phyloP scores from a whole-genome alignment of 2,113 vertebrate genomes.

The Tetrax tetrax region DNA sequence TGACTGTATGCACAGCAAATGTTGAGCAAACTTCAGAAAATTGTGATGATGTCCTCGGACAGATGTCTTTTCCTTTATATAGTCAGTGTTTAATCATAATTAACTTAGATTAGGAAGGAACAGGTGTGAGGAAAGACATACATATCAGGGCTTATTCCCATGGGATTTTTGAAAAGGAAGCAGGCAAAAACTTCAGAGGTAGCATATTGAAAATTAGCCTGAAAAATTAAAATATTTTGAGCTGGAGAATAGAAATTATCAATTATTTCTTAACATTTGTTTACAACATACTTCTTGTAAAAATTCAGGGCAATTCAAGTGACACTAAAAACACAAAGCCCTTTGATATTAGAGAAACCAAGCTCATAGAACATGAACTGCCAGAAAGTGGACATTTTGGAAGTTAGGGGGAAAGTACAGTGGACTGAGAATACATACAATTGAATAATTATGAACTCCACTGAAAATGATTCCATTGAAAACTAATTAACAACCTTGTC shows the following conservation, averaged over 20 bases:
- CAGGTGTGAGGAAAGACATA: fast-evolving
- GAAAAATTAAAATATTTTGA: not conserved
- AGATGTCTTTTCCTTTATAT: not conserved
- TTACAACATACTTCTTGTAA: not conserved
- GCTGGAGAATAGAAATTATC: not conserved
- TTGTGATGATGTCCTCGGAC: not conserved
- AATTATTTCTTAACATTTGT: not conserved
- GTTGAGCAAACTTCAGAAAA: not conserved
- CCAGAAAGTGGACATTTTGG: not conserved
- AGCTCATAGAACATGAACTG: not conserved
- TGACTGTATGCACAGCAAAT: not conserved
- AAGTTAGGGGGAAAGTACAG: not conserved
- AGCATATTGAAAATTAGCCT: not conserved
- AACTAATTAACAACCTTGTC: conserved; percentile 37
- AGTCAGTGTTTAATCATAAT: not conserved
- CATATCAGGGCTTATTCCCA: not conserved
- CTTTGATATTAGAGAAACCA: not conserved
- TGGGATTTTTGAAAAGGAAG: not conserved
- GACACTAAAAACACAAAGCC: not conserved
- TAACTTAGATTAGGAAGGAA: not conserved
- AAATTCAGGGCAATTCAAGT: not conserved
- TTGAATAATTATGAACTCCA: not conserved
- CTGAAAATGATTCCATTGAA: conserved; percentile 8
- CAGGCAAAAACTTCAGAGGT: not conserved
- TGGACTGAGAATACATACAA: not conserved